Percentiles rank a stretch among this genome's conserved stretches.
These are phyloP conservation scores for Baryphthengus martii DNA, from an alignment of 2,113 vertebrate species.

Conservation along the genomic window DNA sequence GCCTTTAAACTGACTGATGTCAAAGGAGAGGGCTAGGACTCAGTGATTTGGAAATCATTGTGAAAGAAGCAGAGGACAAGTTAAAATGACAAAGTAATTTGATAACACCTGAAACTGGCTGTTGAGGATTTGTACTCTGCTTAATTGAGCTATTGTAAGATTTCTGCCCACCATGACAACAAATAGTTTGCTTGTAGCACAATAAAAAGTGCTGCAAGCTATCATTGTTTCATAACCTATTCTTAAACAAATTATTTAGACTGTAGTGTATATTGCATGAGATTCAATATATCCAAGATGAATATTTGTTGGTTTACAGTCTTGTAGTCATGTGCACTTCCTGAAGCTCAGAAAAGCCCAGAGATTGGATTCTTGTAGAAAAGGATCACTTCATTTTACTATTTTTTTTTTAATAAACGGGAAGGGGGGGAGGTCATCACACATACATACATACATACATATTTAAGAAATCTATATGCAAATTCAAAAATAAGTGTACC, in stretches of 20 bases:
- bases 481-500: background rate
- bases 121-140: background rate
- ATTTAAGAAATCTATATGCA: background rate
- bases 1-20: background rate
- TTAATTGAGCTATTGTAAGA: background rate
- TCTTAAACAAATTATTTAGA: background rate
- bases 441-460: rapidly evolving
- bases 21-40: background rate
- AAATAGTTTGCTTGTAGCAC: too few species aligned
- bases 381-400: background rate
- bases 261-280: background rate
- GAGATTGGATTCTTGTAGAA: background rate
- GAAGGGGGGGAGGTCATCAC: rapidly evolving
- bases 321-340: background rate
- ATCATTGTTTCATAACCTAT: background rate
- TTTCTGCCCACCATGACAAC: background rate
- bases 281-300: background rate
- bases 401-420: background rate
- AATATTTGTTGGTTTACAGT: background rate
- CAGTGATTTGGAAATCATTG: background rate
- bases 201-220: background rate
- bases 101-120: background rate
- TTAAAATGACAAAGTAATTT: background rate
- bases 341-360: background rate
- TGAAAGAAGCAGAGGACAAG: background rate